Evolutionary conservation across 2,113 vertebrate genomes (phyloP).

Genomic region (Catagonus wagneri): DNA sequence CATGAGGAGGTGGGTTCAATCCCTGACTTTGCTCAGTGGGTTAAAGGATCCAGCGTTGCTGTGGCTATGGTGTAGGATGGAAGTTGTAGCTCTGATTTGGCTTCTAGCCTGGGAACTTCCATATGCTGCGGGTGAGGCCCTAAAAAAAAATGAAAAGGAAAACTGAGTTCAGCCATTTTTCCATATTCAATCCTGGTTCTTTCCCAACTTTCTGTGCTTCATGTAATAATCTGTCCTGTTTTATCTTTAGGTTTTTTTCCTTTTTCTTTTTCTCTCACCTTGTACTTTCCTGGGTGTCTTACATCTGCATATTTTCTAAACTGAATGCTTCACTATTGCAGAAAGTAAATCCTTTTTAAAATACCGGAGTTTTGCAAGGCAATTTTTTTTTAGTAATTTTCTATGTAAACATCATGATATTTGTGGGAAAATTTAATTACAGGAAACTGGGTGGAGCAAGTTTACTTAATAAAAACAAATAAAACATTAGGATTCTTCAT

Average conservation of each 20-base stretch:
- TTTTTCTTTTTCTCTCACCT: not conserved
- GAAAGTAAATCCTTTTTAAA: slow-evolving; percentile 15
- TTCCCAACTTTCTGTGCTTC: not conserved
- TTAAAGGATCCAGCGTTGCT: no score
- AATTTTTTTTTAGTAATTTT: not conserved
- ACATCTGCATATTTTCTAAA: not conserved
- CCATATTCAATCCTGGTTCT: not conserved
- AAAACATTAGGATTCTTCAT: not conserved
- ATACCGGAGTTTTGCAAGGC: not conserved
- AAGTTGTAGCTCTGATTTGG: no score
- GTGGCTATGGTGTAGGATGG: no score
- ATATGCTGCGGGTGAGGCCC: no score
- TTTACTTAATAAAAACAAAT: not conserved
- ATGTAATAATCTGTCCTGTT: not conserved
- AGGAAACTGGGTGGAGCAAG: not conserved
- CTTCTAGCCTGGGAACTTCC: no score
- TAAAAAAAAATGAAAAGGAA: not conserved
- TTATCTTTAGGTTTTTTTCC: not conserved
- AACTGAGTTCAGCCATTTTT: not conserved
- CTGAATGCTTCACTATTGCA: not conserved
- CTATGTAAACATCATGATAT: not conserved
- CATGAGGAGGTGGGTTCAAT: no score
- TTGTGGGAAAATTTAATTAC: not conserved
- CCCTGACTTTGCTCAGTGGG: no score
- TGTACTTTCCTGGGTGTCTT: not conserved